These are phyloP conservation scores for Sipha maydis DNA, from an alignment of 2,888 invertebrate genomes.

Conservation along the genomic window DNA sequence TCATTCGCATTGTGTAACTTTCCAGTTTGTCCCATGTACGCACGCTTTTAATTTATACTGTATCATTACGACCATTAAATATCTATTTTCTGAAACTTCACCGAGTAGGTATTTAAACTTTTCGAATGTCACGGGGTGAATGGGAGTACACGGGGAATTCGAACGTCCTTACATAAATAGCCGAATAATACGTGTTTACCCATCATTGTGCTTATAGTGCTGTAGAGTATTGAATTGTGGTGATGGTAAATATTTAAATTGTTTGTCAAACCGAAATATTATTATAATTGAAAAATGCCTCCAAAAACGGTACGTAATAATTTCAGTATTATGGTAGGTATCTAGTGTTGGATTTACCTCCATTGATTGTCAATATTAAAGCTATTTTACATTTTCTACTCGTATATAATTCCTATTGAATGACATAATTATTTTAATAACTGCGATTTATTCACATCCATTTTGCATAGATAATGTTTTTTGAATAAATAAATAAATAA, in stretches of 20 bases:
- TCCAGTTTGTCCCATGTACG: not conserved
- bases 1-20: conserved; percentile 26
- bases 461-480: too few relatives aligned
- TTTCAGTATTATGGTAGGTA: not conserved
- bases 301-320: conserved; percentile 49
- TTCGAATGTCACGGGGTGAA: conserved; percentile 2
- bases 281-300: conserved; percentile 37
- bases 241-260: not conserved
- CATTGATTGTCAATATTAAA: too few relatives aligned
- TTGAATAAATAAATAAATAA: too few relatives aligned
- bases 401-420: too few relatives aligned
- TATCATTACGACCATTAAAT: conserved; percentile 43
- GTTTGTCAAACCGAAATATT: not conserved
- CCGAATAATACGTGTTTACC: not conserved
- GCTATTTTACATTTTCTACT: too few relatives aligned
- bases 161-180: conserved; percentile 17
- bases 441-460: too few relatives aligned
- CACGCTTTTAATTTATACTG: conserved; percentile 51
- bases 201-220: not conserved
- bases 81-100: conserved; percentile 49
- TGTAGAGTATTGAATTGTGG: not conserved
- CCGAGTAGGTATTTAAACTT: conserved; percentile 46
- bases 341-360: too few relatives aligned
- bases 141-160: not conserved
- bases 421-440: too few relatives aligned